A percentile compares a stretch with the other conserved stretches of the same genome.
Conservation (phyloP, 2,888 invertebrate genomes). For the Cerastis leucographa region DNA sequence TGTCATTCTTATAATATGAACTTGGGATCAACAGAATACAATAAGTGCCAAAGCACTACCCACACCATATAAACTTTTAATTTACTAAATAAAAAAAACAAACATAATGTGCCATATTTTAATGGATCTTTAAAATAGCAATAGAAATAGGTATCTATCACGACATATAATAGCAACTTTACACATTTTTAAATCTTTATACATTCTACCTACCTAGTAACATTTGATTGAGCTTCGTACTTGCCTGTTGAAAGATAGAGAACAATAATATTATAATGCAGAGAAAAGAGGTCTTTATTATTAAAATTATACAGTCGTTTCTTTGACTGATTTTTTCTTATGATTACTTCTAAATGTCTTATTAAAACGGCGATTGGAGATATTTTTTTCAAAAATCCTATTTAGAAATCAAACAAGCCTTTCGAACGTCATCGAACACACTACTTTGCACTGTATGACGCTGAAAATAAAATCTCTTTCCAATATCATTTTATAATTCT, state of each 20-base stretch:
- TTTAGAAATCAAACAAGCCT: too few species aligned
- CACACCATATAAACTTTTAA: neutral
- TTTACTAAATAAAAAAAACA: neutral
- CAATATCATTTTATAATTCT: too few species aligned
- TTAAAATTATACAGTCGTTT: slow-evolving; percentile 8
- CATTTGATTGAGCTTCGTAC: slow-evolving; percentile 57
- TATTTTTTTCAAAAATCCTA: too few species aligned
- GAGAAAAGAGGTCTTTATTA: slow-evolving; percentile 38
- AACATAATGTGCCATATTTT: slow-evolving; percentile 5
- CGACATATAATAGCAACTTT: slow-evolving; percentile 60
- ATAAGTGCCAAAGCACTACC: slow-evolving; percentile 15
- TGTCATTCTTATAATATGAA: neutral
- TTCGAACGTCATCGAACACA: too few species aligned
- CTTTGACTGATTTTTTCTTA: slow-evolving; percentile 29
- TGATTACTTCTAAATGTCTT: neutral
- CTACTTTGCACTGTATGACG: too few species aligned
- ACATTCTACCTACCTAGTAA: slow-evolving; percentile 58
- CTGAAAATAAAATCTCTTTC: too few species aligned
- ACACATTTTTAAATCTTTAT: slow-evolving; percentile 69
- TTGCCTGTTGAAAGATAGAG: slow-evolving; percentile 51
- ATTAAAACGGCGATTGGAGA: too few species aligned
- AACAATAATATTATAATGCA: slow-evolving; percentile 45
- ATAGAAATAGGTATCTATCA: slow-evolving; percentile 46
- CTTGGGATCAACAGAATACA: slow-evolving; percentile 11
- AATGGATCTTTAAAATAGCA: neutral